Base-by-base conservation (phyloP, 1,140 invertebrate species). In the Monochamus saltuarius region DNA sequence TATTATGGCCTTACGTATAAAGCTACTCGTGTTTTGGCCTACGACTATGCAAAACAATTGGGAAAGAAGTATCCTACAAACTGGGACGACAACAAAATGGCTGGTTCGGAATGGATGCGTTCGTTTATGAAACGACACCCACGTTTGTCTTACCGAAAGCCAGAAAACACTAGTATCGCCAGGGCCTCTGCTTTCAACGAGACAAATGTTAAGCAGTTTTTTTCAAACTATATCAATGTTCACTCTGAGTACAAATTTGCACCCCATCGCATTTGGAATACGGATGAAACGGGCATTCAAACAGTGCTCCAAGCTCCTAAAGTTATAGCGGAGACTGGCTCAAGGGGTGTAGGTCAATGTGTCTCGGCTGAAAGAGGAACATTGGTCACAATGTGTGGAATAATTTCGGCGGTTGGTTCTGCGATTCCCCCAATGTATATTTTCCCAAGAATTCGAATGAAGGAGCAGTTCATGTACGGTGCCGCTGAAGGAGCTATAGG, bases 281-380 rank as follows among this genome's bases (percentile, higher is more conserved):
- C 73, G 13, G 76, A 80, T 64, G 74, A 80, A 66, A 80, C 70
- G 7, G 77, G 73, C 38, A 61, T 79, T n/a, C 77, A 71, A 22
- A 80, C 79, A n/a, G 79, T 81, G 35, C 70, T 74, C 9, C 73
- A 75, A 58, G 62, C 71, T 35, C 71, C 69, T 11, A 78, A 76
- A 68, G 67, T 80, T 46, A 65, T 80, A 46, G 72, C 75, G 39
- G 34, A 37, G 51, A 79, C 46, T 65, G 73, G 74, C 4, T 37
- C 51, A 56, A 80, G 76, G 58, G 65, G 71, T 65, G 74, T 80
- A 2, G 74, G 74, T n/a, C 65, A 73, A 65, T 60, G 68, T 46
- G 69, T 72, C 10, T 78, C 74, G 7, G 75, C 71, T 6, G 77
- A 80, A 67, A 58, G 74, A 57, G 78, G 74, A 3, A 59, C 63